These are phyloP conservation scores for Hymenochirus boettgeri DNA, from an alignment of 2,113 vertebrate genomes.

Conservation along the genomic window DNA sequence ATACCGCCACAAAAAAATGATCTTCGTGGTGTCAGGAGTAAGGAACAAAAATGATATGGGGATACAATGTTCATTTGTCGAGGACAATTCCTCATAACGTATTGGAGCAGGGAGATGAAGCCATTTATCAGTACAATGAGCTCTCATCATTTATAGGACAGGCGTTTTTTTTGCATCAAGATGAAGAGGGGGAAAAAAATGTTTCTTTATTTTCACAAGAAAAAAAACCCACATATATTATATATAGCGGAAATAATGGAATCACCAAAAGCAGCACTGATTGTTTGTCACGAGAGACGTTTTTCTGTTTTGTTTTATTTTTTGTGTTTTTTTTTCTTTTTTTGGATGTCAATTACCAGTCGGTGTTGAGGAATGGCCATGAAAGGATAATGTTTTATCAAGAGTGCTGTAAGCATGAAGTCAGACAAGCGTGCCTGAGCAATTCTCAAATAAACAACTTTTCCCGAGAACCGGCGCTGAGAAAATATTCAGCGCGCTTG, in stretches of 20 bases:
- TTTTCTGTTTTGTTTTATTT: too few species aligned
- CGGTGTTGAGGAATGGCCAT: slow-evolving; percentile 16
- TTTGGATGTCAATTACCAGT: slow-evolving; percentile 34
- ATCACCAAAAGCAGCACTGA: slow-evolving; percentile 38
- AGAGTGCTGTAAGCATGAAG: slow-evolving; percentile 1
- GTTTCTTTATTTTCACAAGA: slow-evolving; percentile 52
- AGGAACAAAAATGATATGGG: slow-evolving; percentile 63
- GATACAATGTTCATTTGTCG: slow-evolving; percentile 65
- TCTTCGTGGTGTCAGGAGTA: slow-evolving; percentile 73
- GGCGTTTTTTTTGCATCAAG: slow-evolving; percentile 49
- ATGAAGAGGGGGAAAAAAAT: slow-evolving; percentile 38
- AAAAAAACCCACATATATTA: too few species aligned
- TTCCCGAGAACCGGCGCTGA: neutral
- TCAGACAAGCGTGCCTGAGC: slow-evolving; percentile 2
- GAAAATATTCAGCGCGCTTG: neutral
- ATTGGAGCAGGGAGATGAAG: slow-evolving; percentile 67
- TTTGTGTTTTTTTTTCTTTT: slow-evolving; percentile 31
- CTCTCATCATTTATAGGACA: slow-evolving; percentile 62
- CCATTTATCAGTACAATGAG: slow-evolving; percentile 64
- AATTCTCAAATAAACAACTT: neutral
- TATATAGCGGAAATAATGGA: slow-evolving; percentile 46
- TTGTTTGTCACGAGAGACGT: slow-evolving; percentile 26
- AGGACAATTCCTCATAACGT: slow-evolving; percentile 64
- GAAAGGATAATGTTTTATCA: neutral
- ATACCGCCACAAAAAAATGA: slow-evolving; percentile 61